These are phyloP conservation scores for Chionoecetes opilio DNA, from an alignment of 1,140 invertebrate genomes.

Conservation along the genomic window DNA sequence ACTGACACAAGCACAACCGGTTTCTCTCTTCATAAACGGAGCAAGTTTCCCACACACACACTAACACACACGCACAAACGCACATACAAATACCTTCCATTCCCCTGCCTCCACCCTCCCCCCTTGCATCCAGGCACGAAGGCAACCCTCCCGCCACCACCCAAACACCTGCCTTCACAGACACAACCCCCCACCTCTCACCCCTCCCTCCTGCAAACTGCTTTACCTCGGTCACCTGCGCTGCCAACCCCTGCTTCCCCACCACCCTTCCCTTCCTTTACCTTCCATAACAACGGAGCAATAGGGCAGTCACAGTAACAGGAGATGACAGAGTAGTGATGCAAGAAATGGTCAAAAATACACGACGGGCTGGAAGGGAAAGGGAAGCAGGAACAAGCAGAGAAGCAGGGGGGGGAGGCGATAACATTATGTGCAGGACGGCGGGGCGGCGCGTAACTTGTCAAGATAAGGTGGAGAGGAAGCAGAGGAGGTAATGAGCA, in stretches of 20 bases:
- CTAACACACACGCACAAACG: neutral
- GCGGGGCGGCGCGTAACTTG: conserved; percentile 11
- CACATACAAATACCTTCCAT: neutral
- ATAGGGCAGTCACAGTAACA: conserved; percentile 32
- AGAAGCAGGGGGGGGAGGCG: neutral
- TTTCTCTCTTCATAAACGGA: conserved; percentile 4
- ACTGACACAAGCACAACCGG: conserved; percentile 24
- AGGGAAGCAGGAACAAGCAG: neutral
- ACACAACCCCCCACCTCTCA: neutral
- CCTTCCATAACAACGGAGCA: neutral
- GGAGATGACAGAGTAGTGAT: conserved; percentile 42
- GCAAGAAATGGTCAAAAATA: conserved; percentile 33
- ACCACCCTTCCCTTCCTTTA: conserved; percentile 36
- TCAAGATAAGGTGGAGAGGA: conserved; percentile 16
- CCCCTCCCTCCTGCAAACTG: neutral
- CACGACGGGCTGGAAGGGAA: neutral
- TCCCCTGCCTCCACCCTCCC: neutral
- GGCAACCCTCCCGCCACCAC: neutral
- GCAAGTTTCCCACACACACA: neutral
- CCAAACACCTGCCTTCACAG: neutral
- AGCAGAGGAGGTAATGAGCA: conserved; percentile 6
- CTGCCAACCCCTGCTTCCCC: neutral
- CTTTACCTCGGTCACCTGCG: conserved; percentile 9
- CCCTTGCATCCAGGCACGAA: neutral
- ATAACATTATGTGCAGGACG: conserved; percentile 19